These are phyloP conservation scores for Siphamia tubifer DNA, from an alignment of 2,113 vertebrate species.

Conservation along the genomic window DNA sequence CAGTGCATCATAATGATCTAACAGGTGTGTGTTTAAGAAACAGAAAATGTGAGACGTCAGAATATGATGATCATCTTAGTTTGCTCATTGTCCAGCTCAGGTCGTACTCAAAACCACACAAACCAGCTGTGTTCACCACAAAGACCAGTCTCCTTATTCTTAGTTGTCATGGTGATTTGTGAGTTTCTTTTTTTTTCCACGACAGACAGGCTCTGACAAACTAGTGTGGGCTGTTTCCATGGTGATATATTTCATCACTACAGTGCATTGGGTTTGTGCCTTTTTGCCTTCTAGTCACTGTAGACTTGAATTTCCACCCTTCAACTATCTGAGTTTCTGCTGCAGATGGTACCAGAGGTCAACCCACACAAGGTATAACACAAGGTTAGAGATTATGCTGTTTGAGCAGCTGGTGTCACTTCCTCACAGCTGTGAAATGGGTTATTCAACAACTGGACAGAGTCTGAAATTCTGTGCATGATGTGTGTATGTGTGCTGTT, in stretches of 20 bases:
- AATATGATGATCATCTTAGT: not conserved
- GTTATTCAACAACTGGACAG: not conserved
- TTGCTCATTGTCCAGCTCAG: not conserved
- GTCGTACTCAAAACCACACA: constrained; percentile 13
- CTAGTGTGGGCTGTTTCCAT: constrained; percentile 61
- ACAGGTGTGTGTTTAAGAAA: not conserved
- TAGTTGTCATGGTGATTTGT: constrained; percentile 56
- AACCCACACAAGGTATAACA: not conserved
- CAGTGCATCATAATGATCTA: not conserved
- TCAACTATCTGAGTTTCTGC: not conserved
- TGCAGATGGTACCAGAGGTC: not conserved
- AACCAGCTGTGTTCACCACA: not conserved
- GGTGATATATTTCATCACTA: constrained; percentile 37
- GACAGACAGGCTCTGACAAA: constrained; percentile 41
- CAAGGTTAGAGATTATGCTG: not conserved
- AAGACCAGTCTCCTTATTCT: constrained; percentile 33
- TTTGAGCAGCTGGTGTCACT: not conserved
- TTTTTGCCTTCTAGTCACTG: constrained; percentile 16
- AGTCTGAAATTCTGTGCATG: not conserved
- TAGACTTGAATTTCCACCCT: constrained; percentile 8
- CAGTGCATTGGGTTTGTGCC: not conserved
- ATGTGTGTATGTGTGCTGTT: not conserved
- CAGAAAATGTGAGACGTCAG: not conserved
- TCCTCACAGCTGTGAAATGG: not conserved
- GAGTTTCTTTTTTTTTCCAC: constrained; percentile 10